Base-by-base conservation (phyloP, 2,888 invertebrate species). In the Aphodius sticticus region DNA sequence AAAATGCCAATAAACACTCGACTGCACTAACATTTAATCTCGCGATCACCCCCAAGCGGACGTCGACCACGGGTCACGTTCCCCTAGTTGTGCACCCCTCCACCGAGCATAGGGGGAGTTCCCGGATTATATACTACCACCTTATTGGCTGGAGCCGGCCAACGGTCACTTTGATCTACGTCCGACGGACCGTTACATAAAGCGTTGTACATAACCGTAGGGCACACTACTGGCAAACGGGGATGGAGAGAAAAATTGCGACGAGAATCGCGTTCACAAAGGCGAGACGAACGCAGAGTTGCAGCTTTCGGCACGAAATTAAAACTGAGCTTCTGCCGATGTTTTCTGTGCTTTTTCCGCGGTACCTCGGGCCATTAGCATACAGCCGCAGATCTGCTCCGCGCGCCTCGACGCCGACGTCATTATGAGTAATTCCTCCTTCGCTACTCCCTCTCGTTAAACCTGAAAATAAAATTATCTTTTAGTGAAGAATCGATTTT, bases 291-390 rank as follows among this genome's bases (percentile, higher is more conserved):
- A 69, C 70, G 35, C 77, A 77, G 53, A 80, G 77, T 77, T 76
- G 26, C 78, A 70, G 75, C 77, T 80, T 78, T 69, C 77, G 81
- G 76, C 74, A 78, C 83, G 78, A 83, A 88, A 88, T 88, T 88
- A 88, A 88, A 88, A 88, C 88, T 88, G 88, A 87, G 85, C 86
- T 86, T 85, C 82, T 82, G 85, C 85, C 86, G 86, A 87, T 86
- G 86, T 87, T 86, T 86, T 87, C 87, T 86, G 85, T 84, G 84
- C 85, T 86, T 85, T 86, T 86, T 85, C 84, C 83, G 82, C 82
- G 80, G 82, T 84, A 83, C 85, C 83, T 84, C 82, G 82, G 83
- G 82, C 84, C 84, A 85, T 85, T 85, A 85, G 85, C 86, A 85
- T 85, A 84, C 81, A 82, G 78, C 79, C 83, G 81, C 82, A 78